phyloP scores from a whole-genome alignment of 37 sponge, comb jelly and placozoan species.

The Spongia lamella region DNA sequence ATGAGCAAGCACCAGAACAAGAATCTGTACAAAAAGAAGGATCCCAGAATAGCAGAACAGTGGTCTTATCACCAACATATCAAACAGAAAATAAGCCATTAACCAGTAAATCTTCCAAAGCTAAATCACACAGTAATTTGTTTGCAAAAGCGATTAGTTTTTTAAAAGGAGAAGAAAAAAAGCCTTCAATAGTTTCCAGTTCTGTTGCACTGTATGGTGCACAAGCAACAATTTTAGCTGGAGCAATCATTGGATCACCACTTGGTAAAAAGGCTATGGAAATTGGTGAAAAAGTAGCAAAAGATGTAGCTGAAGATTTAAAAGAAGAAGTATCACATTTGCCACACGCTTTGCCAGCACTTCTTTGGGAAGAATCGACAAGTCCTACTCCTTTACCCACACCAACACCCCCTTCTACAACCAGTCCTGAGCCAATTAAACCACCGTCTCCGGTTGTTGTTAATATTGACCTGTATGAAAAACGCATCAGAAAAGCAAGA shows the following conservation, averaged over 20 bases:
- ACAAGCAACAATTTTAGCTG: constrained; percentile 61
- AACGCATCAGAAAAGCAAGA: constrained; percentile 68
- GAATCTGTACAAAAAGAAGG: too few species aligned
- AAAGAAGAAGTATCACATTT: constrained; percentile 25
- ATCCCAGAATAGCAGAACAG: too few species aligned
- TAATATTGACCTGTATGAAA: constrained; percentile 48
- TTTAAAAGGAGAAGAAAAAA: constrained; percentile 10
- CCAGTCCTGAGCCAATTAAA: constrained; percentile 17
- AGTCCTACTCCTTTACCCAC: constrained; percentile 41
- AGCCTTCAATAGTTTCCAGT: constrained; percentile 37
- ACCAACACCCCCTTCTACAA: constrained; percentile 45
- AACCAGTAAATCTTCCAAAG: too few species aligned
- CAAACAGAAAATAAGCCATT: too few species aligned
- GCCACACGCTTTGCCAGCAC: constrained; percentile 39
- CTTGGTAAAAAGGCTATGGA: constrained; percentile 60
- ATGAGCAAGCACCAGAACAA: too few species aligned
- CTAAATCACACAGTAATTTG: background rate
- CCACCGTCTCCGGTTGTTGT: constrained; percentile 18
- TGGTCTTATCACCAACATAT: too few species aligned
- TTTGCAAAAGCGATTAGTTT: constrained; percentile 37
- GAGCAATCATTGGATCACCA: constrained; percentile 56
- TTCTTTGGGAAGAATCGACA: constrained; percentile 20
- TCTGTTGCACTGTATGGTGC: constrained; percentile 72
- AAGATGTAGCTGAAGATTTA: constrained; percentile 56
- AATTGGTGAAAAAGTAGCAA: constrained; percentile 66